Evolutionary conservation across 2,113 vertebrate genomes (phyloP).

Genomic region (Megalops atlanticus): DNA sequence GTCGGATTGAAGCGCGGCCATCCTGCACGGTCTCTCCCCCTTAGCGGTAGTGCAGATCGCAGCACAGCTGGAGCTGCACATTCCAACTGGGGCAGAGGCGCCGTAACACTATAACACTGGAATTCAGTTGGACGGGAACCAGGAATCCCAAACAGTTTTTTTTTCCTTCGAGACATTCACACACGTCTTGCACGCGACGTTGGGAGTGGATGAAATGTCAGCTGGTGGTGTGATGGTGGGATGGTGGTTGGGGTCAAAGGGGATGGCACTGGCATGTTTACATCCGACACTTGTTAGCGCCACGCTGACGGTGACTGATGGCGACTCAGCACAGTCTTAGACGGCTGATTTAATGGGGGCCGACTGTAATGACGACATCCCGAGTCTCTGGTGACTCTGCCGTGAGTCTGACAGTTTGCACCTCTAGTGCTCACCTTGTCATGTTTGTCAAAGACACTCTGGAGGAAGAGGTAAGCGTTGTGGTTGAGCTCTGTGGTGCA

Average conservation of each 20-base stretch:
- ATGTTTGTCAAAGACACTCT: conserved; percentile 97
- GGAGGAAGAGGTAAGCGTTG: conserved; percentile 96
- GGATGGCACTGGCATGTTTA: not conserved
- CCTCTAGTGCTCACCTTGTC: conserved; percentile 83
- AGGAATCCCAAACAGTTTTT: not conserved
- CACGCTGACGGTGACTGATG: not conserved
- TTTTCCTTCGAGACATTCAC: not conserved
- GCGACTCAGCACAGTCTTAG: not conserved
- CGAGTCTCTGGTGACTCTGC: too few relatives aligned
- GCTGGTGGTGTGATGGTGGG: not conserved
- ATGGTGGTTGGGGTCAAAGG: not conserved
- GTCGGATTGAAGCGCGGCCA: too few relatives aligned
- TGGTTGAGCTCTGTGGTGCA: conserved; percentile 98
- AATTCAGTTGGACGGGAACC: not conserved
- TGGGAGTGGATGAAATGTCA: not conserved
- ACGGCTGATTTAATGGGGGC: not conserved
- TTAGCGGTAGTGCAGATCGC: too few relatives aligned
- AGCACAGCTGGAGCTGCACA: not conserved
- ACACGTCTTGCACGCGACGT: not conserved
- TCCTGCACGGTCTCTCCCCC: too few relatives aligned
- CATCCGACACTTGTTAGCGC: not conserved
- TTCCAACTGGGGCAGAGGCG: not conserved
- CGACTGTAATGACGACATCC: too few relatives aligned
- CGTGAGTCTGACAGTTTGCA: too few relatives aligned
- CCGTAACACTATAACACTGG: not conserved